Base-by-base conservation (phyloP, 2,888 invertebrate species). In the Eupeodes latifasciatus region DNA sequence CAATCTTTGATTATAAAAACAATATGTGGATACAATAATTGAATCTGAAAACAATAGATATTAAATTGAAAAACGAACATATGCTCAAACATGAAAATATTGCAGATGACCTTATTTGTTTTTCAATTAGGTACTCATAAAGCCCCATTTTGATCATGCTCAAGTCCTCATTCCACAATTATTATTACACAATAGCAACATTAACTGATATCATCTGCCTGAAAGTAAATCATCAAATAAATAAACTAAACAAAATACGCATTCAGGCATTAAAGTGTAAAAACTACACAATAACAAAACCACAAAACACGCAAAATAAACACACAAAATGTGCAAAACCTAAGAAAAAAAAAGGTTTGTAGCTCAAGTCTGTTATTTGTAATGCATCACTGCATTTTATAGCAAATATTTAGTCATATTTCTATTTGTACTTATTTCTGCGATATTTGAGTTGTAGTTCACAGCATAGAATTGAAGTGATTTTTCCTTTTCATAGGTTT, bases 321-420 rank as follows among this genome's bases (percentile, higher is more conserved):
- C 34, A 61, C 40, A 51, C 12, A 9, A 49, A 53, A 62, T 16
- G 40, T 7, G 19, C 55, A 57, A 57, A 34, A 72, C 6, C 16
- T 12, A 19, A 44, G 57, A 40, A 53, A 67, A 53, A 67, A 67
- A 62, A 34, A 51, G 71, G 82, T 78, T 85, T 49, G 81, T 67
- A 81, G 78, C 59, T 53, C 78, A 85, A 62, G 72, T 81, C 81
- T 85, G 74, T 85, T 67, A 47, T 81, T 81, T 71, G 40, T 14
- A 14, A 51, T 27, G 36, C 40, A 55, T 55, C 53, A 53, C 12
- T 77, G 55, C 49, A 47, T 40, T 36, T 5, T 64, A 27, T 36
- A 14, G 19, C 36, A 49, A 55, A 69, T 69, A 69, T 51, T 67
- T 51, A 27, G 2, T 27, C 27, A 11, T 69, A 36, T 69, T 53